Percentiles rank a stretch among this genome's conserved stretches.
Evolutionary conservation across 2,888 invertebrate genomes (phyloP).

Genomic region (Cremastinae sp.): DNA sequence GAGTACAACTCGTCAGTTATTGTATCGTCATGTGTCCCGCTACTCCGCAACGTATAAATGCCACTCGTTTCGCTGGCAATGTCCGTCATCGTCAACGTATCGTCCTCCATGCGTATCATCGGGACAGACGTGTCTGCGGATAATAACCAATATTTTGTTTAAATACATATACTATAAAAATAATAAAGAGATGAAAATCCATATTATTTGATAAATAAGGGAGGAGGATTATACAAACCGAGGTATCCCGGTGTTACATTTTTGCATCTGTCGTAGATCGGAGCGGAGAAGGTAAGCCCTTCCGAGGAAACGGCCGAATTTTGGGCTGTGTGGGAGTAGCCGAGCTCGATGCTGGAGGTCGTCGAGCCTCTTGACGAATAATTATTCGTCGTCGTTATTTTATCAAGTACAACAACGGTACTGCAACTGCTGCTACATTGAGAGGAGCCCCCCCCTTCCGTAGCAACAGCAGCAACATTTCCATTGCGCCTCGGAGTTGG

Average conservation of each 20-base stretch:
- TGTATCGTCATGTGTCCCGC: constrained; percentile 78
- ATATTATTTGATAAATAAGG: no score
- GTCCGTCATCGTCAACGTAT: constrained; percentile 72
- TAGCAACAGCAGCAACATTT: constrained; percentile 65
- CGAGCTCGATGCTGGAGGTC: constrained; percentile 90
- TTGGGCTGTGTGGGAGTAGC: constrained; percentile 93
- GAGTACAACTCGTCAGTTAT: constrained; percentile 74
- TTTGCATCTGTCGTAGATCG: constrained; percentile 78
- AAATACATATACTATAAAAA: no score
- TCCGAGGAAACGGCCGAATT: constrained; percentile 88
- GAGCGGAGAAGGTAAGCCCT: constrained; percentile 83
- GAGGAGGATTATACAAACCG: no score
- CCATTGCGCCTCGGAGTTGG: constrained; percentile 60
- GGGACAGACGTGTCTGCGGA: constrained; percentile 49
- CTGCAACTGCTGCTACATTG: constrained; percentile 94
- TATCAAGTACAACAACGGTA: constrained; percentile 89
- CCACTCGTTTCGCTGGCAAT: constrained; percentile 91
- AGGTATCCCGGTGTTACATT: constrained; percentile 73
- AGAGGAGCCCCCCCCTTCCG: constrained; percentile 85
- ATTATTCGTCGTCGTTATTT: constrained; percentile 74
- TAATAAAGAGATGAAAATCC: not conserved
- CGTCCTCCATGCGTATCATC: constrained; percentile 58
- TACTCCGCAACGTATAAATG: constrained; percentile 88
- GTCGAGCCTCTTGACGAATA: constrained; percentile 83
- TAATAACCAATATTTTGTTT: not conserved